These are phyloP conservation scores for Temnothorax rugatulus DNA, from an alignment of 2,888 invertebrate species.

Conservation along the genomic window DNA sequence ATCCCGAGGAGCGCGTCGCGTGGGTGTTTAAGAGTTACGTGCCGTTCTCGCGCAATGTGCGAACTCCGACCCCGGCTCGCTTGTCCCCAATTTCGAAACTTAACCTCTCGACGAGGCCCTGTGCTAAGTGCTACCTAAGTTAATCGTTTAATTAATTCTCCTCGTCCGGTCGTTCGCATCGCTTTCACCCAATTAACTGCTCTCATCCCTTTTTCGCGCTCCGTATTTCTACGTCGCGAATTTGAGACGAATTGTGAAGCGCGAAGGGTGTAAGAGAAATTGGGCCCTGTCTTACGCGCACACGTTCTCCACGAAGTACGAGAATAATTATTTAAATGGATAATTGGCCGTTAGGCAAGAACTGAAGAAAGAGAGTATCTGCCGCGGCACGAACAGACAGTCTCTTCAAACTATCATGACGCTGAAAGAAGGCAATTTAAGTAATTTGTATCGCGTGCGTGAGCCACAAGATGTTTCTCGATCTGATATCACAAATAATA, in stretches of 20 bases:
- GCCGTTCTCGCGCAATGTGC: slow-evolving; percentile 73
- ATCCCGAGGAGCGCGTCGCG: slow-evolving; percentile 42
- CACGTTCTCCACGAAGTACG: not conserved
- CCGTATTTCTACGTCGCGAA: slow-evolving; percentile 61
- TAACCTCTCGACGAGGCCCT: slow-evolving; percentile 80
- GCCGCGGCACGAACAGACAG: slow-evolving; percentile 28
- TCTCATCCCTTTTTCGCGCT: not conserved
- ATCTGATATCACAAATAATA: not conserved
- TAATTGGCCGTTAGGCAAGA: slow-evolving; percentile 35
- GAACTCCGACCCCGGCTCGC: slow-evolving; percentile 78
- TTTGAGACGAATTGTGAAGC: slow-evolving; percentile 63
- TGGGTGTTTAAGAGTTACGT: slow-evolving; percentile 68
- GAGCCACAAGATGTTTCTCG: not conserved
- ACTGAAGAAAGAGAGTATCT: not conserved
- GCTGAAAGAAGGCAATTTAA: slow-evolving; percentile 38
- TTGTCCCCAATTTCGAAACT: slow-evolving; percentile 82
- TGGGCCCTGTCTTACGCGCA: slow-evolving; percentile 13
- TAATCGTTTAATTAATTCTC: slow-evolving; percentile 83
- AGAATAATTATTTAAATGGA: slow-evolving; percentile 44
- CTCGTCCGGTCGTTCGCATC: slow-evolving; percentile 79
- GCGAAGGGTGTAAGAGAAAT: slow-evolving; percentile 39
- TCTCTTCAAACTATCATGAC: not conserved
- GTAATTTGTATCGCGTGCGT: slow-evolving; percentile 42
- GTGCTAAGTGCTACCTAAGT: slow-evolving; percentile 76
- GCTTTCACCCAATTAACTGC: slow-evolving; percentile 80